These are phyloP conservation scores for Copsychus sechellarum DNA, from an alignment of 2,113 vertebrate species.

Conservation along the genomic window DNA sequence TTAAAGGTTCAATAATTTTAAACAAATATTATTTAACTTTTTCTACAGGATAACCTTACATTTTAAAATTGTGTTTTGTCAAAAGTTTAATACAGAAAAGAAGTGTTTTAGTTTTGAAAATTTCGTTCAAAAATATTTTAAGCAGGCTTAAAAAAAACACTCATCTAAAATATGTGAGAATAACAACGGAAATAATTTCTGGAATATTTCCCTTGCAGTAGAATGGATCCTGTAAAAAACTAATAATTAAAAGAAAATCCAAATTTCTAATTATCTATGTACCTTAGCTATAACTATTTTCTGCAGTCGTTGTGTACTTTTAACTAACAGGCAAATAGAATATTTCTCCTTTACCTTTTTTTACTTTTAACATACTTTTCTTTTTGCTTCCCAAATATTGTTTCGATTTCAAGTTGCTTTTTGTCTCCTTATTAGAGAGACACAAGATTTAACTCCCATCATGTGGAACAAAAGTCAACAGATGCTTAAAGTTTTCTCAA, in stretches of 20 bases:
- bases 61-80: not conserved
- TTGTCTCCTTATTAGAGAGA: not conserved
- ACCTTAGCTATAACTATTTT: not conserved
- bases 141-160: not conserved
- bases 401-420: not conserved
- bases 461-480: not conserved
- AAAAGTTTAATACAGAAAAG: not conserved
- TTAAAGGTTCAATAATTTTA: not conserved
- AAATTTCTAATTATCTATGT: not conserved
- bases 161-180: not conserved
- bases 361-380: not conserved
- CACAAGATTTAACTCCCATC: not conserved
- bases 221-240: accelerated
- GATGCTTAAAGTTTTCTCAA: not conserved
- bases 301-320: not conserved
- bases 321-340: not conserved
- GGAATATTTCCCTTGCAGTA: not conserved
- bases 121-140: not conserved
- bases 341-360: not conserved
- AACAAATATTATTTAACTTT: not conserved
- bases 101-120: not conserved
- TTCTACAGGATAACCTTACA: accelerated
- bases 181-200: not conserved
- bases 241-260: not conserved
- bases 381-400: not conserved